Evolutionary conservation across 2,888 invertebrate species (phyloP), one percentile per base, ranked within the genome.

Genomic region (Andrena camellia): DNA sequence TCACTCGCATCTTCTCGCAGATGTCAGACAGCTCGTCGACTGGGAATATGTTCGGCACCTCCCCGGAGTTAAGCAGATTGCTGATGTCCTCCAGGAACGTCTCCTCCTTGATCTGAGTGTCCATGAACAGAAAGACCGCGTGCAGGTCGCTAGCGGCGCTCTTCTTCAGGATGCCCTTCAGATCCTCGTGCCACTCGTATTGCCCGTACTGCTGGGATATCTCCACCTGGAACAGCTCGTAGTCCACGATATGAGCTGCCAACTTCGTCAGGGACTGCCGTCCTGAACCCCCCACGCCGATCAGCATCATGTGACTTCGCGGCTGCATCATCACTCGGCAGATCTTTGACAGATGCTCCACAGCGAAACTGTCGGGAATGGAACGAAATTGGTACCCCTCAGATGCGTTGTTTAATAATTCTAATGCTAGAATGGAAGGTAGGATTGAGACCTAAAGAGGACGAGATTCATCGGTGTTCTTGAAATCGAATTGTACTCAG

Each of bases 391-490:
- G 23, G 23, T 2, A 42, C 6, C 62, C 57, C 20, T 52, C 52
- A 57, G 26, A 4, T 20, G 71, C 7, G 59, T 74, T 20, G 10
- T n/a, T 42, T 50, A 26, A 42, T 13, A 13, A 23, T 7, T 54
- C 13, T 10, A 42, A 5, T 4, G 42, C 42, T 42, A 6, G 20
- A 50, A n/a, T 26, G 13, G 23, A 57, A 57, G 3, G 33, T 31
- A 35, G 7, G 2, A 57, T 13, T 8, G 10, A 50, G 93, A 97
- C 97, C 97, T 96, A 94, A 98, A 98, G 48, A 99, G 95, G 4
- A 99, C 99, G 74, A 99, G 95, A 94, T 98, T 97, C 99, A 99
- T 99, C 0, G 99, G 98, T 91, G 98, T 99, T 94, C 98, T 99
- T 7, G 98, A 97, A 97, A 99, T 98, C 88, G 98, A 98, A 94